phyloP scores from a whole-genome alignment of 2,888 invertebrate species.

The Lithosia quadra region DNA sequence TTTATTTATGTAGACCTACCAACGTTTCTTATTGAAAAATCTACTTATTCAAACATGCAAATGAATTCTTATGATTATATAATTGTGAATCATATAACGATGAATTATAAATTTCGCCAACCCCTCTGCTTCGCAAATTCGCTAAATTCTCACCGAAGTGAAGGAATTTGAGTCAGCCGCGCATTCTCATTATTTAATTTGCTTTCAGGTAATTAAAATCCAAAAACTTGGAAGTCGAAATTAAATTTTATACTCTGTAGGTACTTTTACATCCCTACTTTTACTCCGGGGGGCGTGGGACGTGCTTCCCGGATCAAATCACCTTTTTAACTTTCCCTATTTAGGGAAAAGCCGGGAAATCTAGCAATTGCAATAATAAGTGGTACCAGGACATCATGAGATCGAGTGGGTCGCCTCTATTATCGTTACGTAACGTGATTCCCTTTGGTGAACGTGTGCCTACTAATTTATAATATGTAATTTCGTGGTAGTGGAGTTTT shows the following conservation, averaged over 20 bases:
- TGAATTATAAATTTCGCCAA: slow-evolving; percentile 57
- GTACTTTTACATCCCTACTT: slow-evolving; percentile 45
- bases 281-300: slow-evolving; percentile 57
- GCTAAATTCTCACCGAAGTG: slow-evolving; percentile 49
- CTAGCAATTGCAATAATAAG: slow-evolving; percentile 83
- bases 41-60: slow-evolving; percentile 1
- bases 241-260: slow-evolving; percentile 80
- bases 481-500: slow-evolving; percentile 15
- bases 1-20: background rate
- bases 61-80: slow-evolving; percentile 36
- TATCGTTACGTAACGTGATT: slow-evolving; percentile 67
- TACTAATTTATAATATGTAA: slow-evolving; percentile 59
- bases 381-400: slow-evolving; percentile 73
- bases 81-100: slow-evolving; percentile 53
- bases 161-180: slow-evolving; percentile 56
- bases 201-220: slow-evolving; percentile 86
- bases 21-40: background rate
- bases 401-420: slow-evolving; percentile 68
- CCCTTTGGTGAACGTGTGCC: slow-evolving; percentile 53
- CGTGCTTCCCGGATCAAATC: slow-evolving; percentile 82
- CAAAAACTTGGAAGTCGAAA: slow-evolving; percentile 82
- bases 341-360: slow-evolving; percentile 80
- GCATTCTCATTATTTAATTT: slow-evolving; percentile 79
- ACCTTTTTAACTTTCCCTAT: slow-evolving; percentile 87
- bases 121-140: slow-evolving; percentile 34